Base-by-base conservation (phyloP, 2,888 invertebrate species). In the Parelbella ahira region DNA sequence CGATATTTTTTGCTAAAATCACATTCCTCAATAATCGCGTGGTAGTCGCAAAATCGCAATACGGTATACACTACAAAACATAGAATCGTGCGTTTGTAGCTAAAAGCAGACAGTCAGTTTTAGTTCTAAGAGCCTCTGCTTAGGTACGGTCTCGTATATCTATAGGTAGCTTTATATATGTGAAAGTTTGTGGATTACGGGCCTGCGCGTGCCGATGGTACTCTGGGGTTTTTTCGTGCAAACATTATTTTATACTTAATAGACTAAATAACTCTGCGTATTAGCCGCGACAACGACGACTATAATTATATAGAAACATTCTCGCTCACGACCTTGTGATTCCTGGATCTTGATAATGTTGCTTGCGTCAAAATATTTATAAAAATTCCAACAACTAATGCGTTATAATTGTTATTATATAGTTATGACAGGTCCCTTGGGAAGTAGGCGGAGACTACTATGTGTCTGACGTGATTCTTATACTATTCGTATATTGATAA, bases 91-190 rank as follows among this genome's bases (percentile, higher is more conserved):
- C 6, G 4, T 13, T 13, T 1, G 12, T 7, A 8, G 13, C 18
- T 8, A 8, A 7, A 9, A 8, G 1, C 6, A 6, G 5, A 15
- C 18, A 19, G 36, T 11, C 32, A 9, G 32, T 13, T 18, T 24
- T 3, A 10, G 19, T 19, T n/a, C 37, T 11, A 8, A 27, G 37
- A 19, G 27, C 25, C 23, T 36, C 3, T 6, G 27, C 18, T 18
- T 30, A 24, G 21, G 27, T 21, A 37, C 29, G 29, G 7, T 11
- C n/a, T n/a, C n/a, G n/a, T n/a, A n/a, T n/a, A n/a, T n/a, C n/a
- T n/a, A n/a, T 58, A 54, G 50, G 64, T 64, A 72, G 71, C 68
- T 68, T 71, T 68, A 68, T 66, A 65, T 67, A 66, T 66, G 70
- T 71, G 69, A 71, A 73, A 76, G 64, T 74, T 76, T 66, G 61